Evolutionary conservation across 2,113 vertebrate genomes (phyloP).

Genomic region (Dasypus novemcinctus): DNA sequence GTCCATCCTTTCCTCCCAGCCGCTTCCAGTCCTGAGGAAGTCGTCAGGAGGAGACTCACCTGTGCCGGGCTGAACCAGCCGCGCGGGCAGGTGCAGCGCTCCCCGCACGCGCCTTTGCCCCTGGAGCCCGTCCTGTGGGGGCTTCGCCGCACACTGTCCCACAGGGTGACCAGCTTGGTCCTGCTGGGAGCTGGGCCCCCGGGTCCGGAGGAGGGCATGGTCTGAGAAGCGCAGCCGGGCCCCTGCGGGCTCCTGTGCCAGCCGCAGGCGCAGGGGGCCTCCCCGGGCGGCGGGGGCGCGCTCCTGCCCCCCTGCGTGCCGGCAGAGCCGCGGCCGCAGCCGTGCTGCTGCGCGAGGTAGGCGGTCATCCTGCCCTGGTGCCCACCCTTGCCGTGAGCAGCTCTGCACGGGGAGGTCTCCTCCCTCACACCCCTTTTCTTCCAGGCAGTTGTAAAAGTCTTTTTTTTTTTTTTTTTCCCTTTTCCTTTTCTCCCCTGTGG

Average conservation of each 20-base stretch:
- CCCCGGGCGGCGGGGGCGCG: conserved; percentile 73
- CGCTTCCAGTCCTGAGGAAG: conserved; percentile 51
- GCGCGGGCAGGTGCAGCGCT: conserved; percentile 86
- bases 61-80: conserved; percentile 88
- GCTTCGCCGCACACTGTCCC: conserved; percentile 87
- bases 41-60: conserved; percentile 85
- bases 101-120: conserved; percentile 84
- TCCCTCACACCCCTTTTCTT: conserved; percentile 71
- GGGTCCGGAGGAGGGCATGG: conserved; percentile 70
- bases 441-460: conserved; percentile 70
- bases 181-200: conserved; percentile 77
- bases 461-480: background rate
- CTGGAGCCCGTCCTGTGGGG: conserved; percentile 79
- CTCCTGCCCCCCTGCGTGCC: conserved; percentile 72
- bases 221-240: conserved; percentile 66
- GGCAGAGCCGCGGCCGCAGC: conserved; percentile 84
- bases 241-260: conserved; percentile 83
- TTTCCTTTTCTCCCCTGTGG: conserved; percentile 39
- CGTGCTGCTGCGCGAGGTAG: conserved; percentile 87
- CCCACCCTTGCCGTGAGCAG: conserved; percentile 65
- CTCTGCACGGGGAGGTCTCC: conserved; percentile 57
- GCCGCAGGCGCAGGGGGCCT: conserved; percentile 84
- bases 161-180: conserved; percentile 79
- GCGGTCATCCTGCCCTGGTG: conserved; percentile 84
- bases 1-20: conserved; percentile 57